A percentile compares a stretch with the other conserved stretches of the same genome.
phyloP scores from a whole-genome alignment of 2,113 vertebrate genomes.

The Pipra filicauda region DNA sequence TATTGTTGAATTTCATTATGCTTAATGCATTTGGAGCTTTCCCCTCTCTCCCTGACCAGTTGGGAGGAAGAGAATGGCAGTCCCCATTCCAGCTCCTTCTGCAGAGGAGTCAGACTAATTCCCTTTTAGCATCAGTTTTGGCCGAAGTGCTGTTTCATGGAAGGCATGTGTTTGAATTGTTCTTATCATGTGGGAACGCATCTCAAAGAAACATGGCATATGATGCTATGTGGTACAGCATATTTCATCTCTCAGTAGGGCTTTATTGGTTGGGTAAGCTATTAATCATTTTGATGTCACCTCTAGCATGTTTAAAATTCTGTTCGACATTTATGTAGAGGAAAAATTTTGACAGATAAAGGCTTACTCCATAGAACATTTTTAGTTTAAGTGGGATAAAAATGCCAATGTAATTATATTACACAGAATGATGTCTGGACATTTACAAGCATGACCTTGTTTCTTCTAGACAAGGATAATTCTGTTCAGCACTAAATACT shows the following conservation, averaged over 20 bases:
- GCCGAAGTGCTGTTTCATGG: background rate
- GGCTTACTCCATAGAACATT: constrained; percentile 5
- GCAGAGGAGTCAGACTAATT: background rate
- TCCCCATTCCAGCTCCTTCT: background rate
- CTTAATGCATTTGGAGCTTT: background rate
- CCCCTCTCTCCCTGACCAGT: background rate
- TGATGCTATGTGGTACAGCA: background rate
- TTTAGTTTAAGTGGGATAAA: constrained; percentile 35
- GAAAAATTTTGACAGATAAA: background rate
- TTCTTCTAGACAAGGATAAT: constrained; percentile 37
- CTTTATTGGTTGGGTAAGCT: background rate
- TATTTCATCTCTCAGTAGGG: constrained; percentile 32
- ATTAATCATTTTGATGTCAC: constrained; percentile 62
- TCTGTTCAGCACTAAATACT: constrained; percentile 8
- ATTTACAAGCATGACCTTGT: constrained; percentile 33
- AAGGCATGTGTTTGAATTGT: background rate
- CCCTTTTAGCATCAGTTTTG: background rate
- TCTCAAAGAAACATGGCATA: background rate
- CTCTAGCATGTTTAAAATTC: constrained; percentile 14
- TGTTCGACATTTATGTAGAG: background rate
- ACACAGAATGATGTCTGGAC: constrained; percentile 4
- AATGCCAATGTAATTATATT: constrained; percentile 21
- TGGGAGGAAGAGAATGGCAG: background rate
- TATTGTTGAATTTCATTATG: background rate
- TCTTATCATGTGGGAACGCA: background rate